Evolutionary conservation across 2,113 vertebrate species (phyloP).

Genomic region (Genyomyrus donnyi): DNA sequence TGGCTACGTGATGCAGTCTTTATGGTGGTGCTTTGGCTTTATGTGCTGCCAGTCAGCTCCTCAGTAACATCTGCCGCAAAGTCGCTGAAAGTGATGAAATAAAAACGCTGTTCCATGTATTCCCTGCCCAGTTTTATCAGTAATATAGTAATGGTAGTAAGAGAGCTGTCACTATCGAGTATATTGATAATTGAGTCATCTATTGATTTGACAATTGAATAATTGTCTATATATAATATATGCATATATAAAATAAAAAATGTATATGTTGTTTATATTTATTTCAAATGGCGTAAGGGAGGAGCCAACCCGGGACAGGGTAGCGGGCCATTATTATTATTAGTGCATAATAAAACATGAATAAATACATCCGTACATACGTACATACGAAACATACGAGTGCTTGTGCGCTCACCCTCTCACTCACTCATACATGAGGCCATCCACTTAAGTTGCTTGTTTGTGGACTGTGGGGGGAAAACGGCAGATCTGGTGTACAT

Average conservation of each 20-base stretch:
- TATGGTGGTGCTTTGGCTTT: neutral
- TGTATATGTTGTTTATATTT: neutral
- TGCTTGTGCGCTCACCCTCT: neutral
- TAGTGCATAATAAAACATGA: too few species aligned
- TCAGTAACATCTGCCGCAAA: constrained; percentile 2
- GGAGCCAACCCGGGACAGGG: neutral
- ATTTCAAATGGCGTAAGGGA: neutral
- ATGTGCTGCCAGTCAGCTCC: neutral
- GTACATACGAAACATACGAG: too few species aligned
- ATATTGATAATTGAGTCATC: neutral
- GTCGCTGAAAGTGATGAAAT: neutral
- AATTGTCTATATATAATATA: neutral
- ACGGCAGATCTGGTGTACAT: neutral
- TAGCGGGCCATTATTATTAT: neutral
- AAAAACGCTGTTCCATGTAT: neutral
- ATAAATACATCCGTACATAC: too few species aligned
- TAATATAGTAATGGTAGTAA: neutral
- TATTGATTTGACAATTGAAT: neutral
- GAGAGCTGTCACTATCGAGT: neutral
- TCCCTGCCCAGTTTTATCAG: neutral
- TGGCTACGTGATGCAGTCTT: neutral
- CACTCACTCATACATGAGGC: neutral
- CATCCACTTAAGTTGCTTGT: neutral
- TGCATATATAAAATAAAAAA: neutral
- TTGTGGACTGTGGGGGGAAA: neutral